phyloP scores from a whole-genome alignment of 1,140 invertebrate genomes.

The Drosophila azteca region DNA sequence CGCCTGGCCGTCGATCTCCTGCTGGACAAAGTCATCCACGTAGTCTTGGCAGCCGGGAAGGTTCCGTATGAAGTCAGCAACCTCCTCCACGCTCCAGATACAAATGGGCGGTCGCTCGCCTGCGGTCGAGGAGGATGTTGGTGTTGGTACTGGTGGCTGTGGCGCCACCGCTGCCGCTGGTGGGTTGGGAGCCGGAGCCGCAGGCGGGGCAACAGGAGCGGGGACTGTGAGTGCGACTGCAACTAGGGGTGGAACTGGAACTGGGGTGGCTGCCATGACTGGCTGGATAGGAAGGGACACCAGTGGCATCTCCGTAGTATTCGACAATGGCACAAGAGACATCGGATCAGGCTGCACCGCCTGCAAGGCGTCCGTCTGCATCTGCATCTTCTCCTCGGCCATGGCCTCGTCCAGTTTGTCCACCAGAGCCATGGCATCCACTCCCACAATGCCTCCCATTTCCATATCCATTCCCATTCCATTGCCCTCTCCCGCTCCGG shows the following conservation, averaged over 20 bases:
- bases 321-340: constrained; percentile 10
- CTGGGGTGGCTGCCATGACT: too few relatives aligned
- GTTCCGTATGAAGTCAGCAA: constrained; percentile 93
- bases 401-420: constrained; percentile 69
- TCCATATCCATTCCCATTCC: constrained; percentile 41
- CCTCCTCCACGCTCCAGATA: constrained; percentile 87
- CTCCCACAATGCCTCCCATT: constrained; percentile 58
- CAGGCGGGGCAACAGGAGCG: not conserved
- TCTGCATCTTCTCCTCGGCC: constrained; percentile 72
- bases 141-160: constrained; percentile 13
- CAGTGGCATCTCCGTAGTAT: constrained; percentile 8
- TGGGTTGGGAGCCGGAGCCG: constrained; percentile 13
- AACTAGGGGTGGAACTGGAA: not conserved
- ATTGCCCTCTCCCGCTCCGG: constrained; percentile 14
- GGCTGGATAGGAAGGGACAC: too few relatives aligned
- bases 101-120: constrained; percentile 57
- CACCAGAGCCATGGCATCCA: constrained; percentile 60
- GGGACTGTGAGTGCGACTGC: constrained; percentile 2
- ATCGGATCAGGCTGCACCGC: constrained; percentile 15
- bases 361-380: constrained; percentile 61
- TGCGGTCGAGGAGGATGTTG: constrained; percentile 2
- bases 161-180: constrained; percentile 5
- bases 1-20: constrained; percentile 98
- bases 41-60: constrained; percentile 95
- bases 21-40: constrained; percentile 96